These are phyloP conservation scores for Anolis sagrei DNA, from an alignment of 2,113 vertebrate species.

Conservation along the genomic window DNA sequence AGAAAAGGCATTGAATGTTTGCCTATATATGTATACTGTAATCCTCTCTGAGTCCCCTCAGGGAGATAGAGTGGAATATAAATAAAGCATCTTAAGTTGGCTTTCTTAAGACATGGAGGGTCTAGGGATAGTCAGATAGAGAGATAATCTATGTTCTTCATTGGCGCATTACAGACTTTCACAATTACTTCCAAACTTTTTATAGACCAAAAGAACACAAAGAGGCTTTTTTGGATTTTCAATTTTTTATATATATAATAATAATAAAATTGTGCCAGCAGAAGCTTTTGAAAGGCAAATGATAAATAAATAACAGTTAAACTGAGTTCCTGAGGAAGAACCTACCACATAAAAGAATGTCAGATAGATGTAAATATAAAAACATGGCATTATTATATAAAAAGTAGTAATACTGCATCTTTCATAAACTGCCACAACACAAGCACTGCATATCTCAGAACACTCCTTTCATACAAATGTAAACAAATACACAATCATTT, in stretches of 20 bases:
- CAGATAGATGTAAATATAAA: slow-evolving; percentile 79
- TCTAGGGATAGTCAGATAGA: neutral
- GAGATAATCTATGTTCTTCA: too few relatives aligned
- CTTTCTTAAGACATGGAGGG: too few relatives aligned
- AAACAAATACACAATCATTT: slow-evolving; percentile 86
- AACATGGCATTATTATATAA: slow-evolving; percentile 75
- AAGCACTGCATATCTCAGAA: slow-evolving; percentile 87
- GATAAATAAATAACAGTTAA: slow-evolving; percentile 90
- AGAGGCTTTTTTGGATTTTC: slow-evolving; percentile 3
- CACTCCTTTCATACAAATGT: slow-evolving; percentile 90
- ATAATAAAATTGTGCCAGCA: slow-evolving; percentile 85
- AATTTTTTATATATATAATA: slow-evolving; percentile 59
- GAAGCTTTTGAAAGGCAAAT: slow-evolving; percentile 83
- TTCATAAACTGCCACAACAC: slow-evolving; percentile 90
- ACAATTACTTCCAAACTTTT: neutral
- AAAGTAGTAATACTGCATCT: slow-evolving; percentile 88
- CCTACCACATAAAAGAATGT: slow-evolving; percentile 81
- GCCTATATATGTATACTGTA: too few relatives aligned
- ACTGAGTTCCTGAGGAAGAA: slow-evolving; percentile 87
- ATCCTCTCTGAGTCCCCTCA: too few relatives aligned
- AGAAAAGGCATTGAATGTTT: too few relatives aligned
- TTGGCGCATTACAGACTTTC: neutral
- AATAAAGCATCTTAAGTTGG: too few relatives aligned
- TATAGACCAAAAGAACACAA: neutral
- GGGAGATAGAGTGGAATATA: too few relatives aligned